Evolutionary conservation across 2,888 invertebrate species (phyloP), one percentile per base, ranked within the genome.

Genomic region (Physocephala rufipes): DNA sequence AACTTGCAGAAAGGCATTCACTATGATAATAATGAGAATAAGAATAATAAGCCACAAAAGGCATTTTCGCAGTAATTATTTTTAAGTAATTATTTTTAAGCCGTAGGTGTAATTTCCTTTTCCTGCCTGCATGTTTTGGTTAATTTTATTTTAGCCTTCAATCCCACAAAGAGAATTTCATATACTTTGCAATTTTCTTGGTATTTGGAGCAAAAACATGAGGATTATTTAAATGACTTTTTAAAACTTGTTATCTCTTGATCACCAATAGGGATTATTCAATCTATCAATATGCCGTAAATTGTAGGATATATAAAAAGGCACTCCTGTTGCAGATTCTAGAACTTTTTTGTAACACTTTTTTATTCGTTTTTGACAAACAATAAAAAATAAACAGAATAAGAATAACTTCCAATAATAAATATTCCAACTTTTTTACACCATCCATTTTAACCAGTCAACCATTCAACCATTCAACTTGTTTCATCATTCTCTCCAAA

Each of bases 31-130:
- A 15, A 1, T 24, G 59, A 36, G 4, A 36, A 7, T 36, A 7
- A 45, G 43, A 58, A 26, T 67, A 58, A 45, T 67, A 28, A n/a
- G 45, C 66, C 67, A 67, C 67, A 67, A 67, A 67, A 67, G 67
- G 67, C 67, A 58, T 59, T 59, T 67, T 45, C 43, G 2, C 62
- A 15, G 36, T 68, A 68, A 68, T 68, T 68, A 62, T n/a, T n/a
- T n/a, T n/a, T n/a, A n/a, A n/a, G n/a, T n/a, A n/a, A n/a, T n/a
- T n/a, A n/a, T 45, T 30, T 30, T 21, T 68, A 68, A 68, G 47
- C 62, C 36, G 62, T 61, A 68, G 68, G 68, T 62, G 68, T 68
- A 68, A 68, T 62, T 28, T 2, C n/a, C 30, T n/a, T 51, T 58
- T 43, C 45, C 4, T 59, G 1, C 9, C 24, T 24, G 59, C 53